phyloP scores from a whole-genome alignment of 1,140 invertebrate genomes.

The silkworm (Bombyx mori) region ASM3026992v2 NC_085128.1:17893501-17894000 shows the following conservation, averaged over 20 bases:
- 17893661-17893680: slow-evolving; percentile 18
- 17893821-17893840: slow-evolving; percentile 40
- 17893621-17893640: background rate
- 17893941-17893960: slow-evolving; percentile 23
- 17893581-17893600: no score
- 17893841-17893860: slow-evolving; percentile 25
- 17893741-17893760: slow-evolving; percentile 56
- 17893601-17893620: no score
- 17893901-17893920: slow-evolving; percentile 38
- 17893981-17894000: no score
- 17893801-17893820: slow-evolving; percentile 7
- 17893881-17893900: slow-evolving; percentile 30
- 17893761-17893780: slow-evolving; percentile 54
- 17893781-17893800: slow-evolving; percentile 55
- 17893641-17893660: background rate
- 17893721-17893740: slow-evolving; percentile 42
- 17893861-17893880: slow-evolving; percentile 42
- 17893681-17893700: slow-evolving; percentile 25
- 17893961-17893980: no score
- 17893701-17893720: slow-evolving; percentile 28
- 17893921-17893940: slow-evolving; percentile 31
- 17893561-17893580: no score
- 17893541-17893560: no score
- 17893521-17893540: no score
- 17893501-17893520: no score